Percentiles rank a stretch among this genome's conserved stretches.
phyloP scores from a whole-genome alignment of 1,140 invertebrate genomes.

The Lordiphosa collinella region DNA sequence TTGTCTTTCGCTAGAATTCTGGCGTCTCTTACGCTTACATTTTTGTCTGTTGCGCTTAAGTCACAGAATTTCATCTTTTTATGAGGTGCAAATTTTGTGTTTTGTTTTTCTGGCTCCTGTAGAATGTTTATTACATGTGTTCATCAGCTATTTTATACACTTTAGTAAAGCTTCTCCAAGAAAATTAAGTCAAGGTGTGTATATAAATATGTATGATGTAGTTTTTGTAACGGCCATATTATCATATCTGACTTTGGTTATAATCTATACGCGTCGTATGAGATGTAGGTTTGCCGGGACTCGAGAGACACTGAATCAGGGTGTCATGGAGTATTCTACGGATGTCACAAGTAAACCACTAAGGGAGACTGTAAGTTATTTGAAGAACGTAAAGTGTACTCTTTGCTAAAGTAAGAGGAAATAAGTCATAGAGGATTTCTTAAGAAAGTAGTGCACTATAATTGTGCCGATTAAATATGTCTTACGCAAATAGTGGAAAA shows the following conservation, averaged over 20 bases:
- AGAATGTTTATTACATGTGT: conserved; percentile 41
- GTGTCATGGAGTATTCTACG: conserved; percentile 1
- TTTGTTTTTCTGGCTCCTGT: conserved; percentile 30
- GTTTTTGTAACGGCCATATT: conserved; percentile 14
- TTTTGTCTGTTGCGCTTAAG: conserved; percentile 23
- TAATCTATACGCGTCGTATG: conserved; percentile 25
- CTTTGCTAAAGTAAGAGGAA: too few species aligned
- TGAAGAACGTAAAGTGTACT: neutral
- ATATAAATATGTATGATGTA: conserved; percentile 8
- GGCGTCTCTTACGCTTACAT: conserved; percentile 34
- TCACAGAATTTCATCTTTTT: conserved; percentile 15
- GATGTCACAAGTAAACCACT: conserved; percentile 18
- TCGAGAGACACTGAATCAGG: conserved; percentile 1
- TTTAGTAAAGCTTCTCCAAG: conserved; percentile 39
- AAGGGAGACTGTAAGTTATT: conserved; percentile 36
- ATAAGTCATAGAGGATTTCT: too few species aligned
- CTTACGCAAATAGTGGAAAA: too few species aligned
- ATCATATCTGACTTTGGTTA: conserved; percentile 28
- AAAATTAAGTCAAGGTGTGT: neutral
- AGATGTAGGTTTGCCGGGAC: conserved; percentile 5
- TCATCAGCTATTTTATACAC: conserved; percentile 45
- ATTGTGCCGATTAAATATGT: too few species aligned
- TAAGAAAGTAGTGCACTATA: too few species aligned
- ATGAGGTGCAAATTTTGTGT: conserved; percentile 29
- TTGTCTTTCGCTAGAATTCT: conserved; percentile 48